Conservation (phyloP, 2,888 invertebrate species). For the Blera fallax region DNA sequence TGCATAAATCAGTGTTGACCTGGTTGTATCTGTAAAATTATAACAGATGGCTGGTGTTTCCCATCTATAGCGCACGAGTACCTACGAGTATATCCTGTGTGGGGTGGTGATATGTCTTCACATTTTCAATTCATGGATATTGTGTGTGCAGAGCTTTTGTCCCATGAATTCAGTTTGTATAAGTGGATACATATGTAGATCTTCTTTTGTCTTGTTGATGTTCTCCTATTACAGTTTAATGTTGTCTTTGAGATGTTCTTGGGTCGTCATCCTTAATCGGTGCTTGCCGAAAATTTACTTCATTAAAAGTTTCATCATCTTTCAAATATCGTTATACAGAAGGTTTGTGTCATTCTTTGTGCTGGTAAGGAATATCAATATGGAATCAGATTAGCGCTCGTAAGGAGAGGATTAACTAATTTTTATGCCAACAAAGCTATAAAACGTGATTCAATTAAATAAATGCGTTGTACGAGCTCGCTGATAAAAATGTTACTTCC, state of each 20-base stretch:
- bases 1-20: slow-evolving; percentile 44
- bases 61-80: neutral
- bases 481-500: neutral
- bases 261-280: neutral
- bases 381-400: neutral
- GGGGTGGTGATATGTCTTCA: neutral
- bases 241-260: neutral
- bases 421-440: neutral
- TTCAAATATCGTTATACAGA: neutral
- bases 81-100: too few relatives aligned
- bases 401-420: neutral
- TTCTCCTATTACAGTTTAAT: slow-evolving; percentile 34
- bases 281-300: neutral
- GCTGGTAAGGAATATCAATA: neutral
- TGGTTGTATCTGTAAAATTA: slow-evolving; percentile 34
- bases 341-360: neutral
- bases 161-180: slow-evolving; percentile 6
- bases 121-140: slow-evolving; percentile 42
- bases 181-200: neutral
- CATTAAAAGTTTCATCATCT: neutral
- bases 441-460: neutral
- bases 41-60: slow-evolving; percentile 3
- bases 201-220: slow-evolving; percentile 14
- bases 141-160: slow-evolving; percentile 17
- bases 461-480: neutral